Evolutionary conservation across 2,888 invertebrate species (phyloP).

Genomic region (Drosophila multiciliata): DNA sequence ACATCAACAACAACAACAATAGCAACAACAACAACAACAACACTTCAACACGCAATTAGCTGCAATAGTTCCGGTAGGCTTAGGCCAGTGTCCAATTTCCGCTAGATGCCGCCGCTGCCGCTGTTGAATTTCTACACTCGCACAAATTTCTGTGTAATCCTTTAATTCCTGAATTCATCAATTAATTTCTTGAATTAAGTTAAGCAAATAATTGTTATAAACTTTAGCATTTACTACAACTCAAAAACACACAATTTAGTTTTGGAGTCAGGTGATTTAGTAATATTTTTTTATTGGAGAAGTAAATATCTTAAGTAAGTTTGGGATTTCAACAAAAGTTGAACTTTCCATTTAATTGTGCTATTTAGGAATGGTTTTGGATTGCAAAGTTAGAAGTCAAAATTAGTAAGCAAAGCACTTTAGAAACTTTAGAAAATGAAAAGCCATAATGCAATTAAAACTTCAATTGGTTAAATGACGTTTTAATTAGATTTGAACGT

Average conservation of each 20-base stretch:
- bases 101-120: constrained; percentile 25
- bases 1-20: neutral
- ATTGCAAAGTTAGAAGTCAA: neutral
- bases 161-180: neutral
- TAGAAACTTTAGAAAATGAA: neutral
- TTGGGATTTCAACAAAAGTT: neutral
- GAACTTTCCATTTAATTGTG: neutral
- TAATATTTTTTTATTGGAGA: neutral
- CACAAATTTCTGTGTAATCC: neutral
- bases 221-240: neutral
- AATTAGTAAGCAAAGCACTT: neutral
- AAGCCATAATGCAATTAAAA: neutral
- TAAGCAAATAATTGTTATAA: neutral
- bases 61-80: constrained; percentile 9
- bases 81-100: constrained; percentile 15
- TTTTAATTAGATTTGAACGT: neutral
- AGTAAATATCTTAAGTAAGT: neutral
- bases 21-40: constrained; percentile 14
- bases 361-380: neutral
- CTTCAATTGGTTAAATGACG: neutral
- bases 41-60: constrained; percentile 27
- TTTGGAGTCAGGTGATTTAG: neutral
- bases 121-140: neutral
- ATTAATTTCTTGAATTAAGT: neutral
- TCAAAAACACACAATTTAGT: neutral